phyloP scores from a whole-genome alignment of 2,113 vertebrate species.

The Neopipo cinnamomea region DNA sequence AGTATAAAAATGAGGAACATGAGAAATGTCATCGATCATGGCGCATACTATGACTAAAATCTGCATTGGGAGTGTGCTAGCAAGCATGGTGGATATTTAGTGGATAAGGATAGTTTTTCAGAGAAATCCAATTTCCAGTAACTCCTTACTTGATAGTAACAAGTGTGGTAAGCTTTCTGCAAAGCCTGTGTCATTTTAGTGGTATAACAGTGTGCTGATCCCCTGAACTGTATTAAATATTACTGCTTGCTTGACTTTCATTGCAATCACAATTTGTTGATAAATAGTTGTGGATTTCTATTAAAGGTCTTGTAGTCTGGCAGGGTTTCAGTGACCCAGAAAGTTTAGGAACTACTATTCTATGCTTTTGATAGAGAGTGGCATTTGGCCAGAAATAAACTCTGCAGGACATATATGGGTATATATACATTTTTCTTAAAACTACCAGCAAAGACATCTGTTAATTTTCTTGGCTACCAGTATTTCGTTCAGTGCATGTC shows the following conservation, averaged over 20 bases:
- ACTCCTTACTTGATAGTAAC: not conserved
- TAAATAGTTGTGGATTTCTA: not conserved
- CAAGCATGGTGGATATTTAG: not conserved
- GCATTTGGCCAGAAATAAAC: not conserved
- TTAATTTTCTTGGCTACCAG: not conserved
- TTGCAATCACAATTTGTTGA: not conserved
- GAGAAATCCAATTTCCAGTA: not conserved
- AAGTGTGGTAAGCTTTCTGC: not conserved
- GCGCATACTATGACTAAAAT: not conserved
- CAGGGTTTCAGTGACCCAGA: not conserved
- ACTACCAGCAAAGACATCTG: not conserved
- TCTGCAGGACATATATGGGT: not conserved
- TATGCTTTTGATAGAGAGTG: not conserved
- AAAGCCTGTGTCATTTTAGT: not conserved
- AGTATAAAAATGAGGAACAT: fast-evolving
- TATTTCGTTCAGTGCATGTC: not conserved
- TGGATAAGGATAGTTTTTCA: not conserved
- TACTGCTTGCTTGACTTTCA: not conserved
- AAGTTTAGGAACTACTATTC: not conserved
- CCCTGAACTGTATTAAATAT: not conserved
- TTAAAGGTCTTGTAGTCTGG: not conserved
- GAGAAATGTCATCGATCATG: not conserved
- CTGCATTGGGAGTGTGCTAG: not conserved
- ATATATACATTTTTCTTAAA: not conserved
- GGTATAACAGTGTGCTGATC: not conserved